These are phyloP conservation scores for Garrulus glandarius DNA, from an alignment of 2,797 vertebrate genomes.

Conservation along the genomic window DNA sequence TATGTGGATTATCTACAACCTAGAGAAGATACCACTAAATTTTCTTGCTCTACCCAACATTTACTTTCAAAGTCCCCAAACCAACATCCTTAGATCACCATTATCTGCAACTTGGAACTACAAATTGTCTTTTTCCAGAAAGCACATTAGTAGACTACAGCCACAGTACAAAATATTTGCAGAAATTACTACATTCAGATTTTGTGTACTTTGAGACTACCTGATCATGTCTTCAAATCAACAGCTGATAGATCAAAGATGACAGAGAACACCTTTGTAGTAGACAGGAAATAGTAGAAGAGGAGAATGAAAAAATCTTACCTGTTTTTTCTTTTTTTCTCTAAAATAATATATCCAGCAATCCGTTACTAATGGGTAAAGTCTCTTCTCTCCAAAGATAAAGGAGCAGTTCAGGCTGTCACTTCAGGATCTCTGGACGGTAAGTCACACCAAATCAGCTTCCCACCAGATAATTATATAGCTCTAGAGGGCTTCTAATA, in stretches of 20 bases:
- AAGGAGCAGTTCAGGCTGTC: constrained; percentile 71
- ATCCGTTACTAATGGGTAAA: constrained; percentile 67
- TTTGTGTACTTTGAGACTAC: neutral
- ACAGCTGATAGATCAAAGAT: neutral
- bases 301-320: constrained; percentile 58
- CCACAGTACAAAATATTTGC: neutral
- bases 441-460: constrained; percentile 65
- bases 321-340: constrained; percentile 55
- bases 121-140: neutral
- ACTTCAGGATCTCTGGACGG: constrained; percentile 70
- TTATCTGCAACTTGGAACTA: neutral
- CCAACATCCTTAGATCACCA: neutral
- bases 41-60: neutral
- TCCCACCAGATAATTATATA: constrained; percentile 54
- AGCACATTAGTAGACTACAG: neutral
- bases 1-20: neutral
- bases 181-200: neutral
- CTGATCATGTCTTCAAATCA: neutral
- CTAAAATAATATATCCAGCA: constrained; percentile 74
- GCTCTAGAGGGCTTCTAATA: constrained; percentile 55
- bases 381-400: constrained; percentile 70
- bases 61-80: neutral
- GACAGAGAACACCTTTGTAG: constrained; percentile 10
- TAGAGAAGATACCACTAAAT: neutral
- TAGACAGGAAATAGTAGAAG: constrained; percentile 27